Conservation (phyloP, 2,888 invertebrate genomes). For the Pseudolycoriella hygida region DNA sequence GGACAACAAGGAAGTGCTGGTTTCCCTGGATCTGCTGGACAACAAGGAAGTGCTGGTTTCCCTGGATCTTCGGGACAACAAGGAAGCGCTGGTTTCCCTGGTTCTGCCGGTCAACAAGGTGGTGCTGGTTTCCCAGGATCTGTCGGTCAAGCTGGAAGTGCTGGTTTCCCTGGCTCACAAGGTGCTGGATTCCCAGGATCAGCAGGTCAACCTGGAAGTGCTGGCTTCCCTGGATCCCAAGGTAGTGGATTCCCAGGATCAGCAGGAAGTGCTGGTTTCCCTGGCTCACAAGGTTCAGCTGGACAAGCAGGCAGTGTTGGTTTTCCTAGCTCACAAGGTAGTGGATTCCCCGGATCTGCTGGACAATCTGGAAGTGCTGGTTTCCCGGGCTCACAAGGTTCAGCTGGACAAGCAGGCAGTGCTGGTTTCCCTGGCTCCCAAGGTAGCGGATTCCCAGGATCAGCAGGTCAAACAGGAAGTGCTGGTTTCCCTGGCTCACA, state of each 20-base stretch:
- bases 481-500: neutral
- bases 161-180: neutral
- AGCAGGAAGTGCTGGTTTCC: neutral
- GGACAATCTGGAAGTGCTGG: no score
- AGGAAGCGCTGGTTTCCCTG: no score
- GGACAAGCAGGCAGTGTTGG: no score
- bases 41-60: neutral
- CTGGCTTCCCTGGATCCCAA: neutral
- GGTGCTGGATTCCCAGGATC: neutral
- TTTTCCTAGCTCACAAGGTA: no score
- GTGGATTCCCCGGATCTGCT: no score
- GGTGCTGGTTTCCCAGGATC: no score
- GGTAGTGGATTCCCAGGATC: neutral
- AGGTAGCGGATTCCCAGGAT: neutral
- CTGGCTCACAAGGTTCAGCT: neutral
- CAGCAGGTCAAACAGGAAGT: neutral
- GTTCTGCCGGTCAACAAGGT: no score
- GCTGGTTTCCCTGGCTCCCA: constrained; percentile 4
- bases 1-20: constrained; percentile 7
- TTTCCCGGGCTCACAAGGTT: neutral
- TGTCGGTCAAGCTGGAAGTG: no score
- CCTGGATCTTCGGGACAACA: neutral
- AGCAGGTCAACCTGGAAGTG: neutral
- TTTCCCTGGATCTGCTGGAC: neutral
- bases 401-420: neutral